A percentile compares a stretch with the other conserved stretches of the same genome.
phyloP scores from a whole-genome alignment of 2,797 vertebrate species.

The Oceanodroma leucorhoa region DNA sequence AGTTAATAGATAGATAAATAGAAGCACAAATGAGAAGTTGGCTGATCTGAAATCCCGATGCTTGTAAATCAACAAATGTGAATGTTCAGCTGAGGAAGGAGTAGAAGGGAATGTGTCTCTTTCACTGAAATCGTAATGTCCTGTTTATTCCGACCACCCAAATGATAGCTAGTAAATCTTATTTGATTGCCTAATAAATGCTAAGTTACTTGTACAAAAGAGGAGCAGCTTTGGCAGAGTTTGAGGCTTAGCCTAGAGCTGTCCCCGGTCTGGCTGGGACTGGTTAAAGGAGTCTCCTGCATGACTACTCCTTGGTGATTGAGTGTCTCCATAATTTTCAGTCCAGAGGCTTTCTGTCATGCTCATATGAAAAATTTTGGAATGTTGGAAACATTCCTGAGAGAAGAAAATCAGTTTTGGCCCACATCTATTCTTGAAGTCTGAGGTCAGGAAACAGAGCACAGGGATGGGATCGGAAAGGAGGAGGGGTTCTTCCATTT shows the following conservation, averaged over 20 bases:
- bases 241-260: not conserved
- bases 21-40: not conserved
- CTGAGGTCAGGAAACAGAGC: not conserved
- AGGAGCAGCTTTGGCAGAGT: not conserved
- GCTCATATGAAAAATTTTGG: not conserved
- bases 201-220: not conserved
- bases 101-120: not conserved
- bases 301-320: not conserved
- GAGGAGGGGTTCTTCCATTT: not conserved
- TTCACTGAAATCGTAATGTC: not conserved
- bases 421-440: not conserved
- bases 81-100: not conserved
- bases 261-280: not conserved
- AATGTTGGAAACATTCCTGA: not conserved
- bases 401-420: not conserved
- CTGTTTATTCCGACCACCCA: not conserved
- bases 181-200: not conserved
- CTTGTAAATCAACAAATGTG: not conserved
- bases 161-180: slow-evolving; percentile 3
- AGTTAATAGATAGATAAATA: slow-evolving; percentile 8
- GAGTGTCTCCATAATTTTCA: not conserved
- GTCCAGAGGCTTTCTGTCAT: not conserved
- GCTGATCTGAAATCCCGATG: not conserved
- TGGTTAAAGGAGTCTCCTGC: not conserved
- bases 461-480: not conserved